phyloP scores from a whole-genome alignment of 1,140 invertebrate species.

The Piezodorus guildinii region DNA sequence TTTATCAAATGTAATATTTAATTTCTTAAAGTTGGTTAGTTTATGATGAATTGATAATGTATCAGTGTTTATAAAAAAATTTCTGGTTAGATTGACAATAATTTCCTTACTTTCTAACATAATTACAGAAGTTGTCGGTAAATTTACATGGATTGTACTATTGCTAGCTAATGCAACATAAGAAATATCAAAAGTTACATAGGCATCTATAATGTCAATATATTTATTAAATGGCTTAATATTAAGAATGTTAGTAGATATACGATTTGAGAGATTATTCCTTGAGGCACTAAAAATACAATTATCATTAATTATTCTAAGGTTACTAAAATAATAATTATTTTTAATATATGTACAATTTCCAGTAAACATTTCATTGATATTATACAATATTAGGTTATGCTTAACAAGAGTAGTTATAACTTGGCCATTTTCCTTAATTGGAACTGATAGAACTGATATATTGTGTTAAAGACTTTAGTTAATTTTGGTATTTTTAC shows the following conservation, averaged over 20 bases:
- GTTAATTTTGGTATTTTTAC: too few relatives aligned
- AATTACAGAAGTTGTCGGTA: neutral
- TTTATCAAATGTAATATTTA: too few relatives aligned
- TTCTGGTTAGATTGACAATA: too few relatives aligned
- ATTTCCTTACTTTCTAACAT: neutral
- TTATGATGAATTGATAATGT: too few relatives aligned
- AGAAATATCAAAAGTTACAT: neutral
- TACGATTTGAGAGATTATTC: neutral
- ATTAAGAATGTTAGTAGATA: neutral
- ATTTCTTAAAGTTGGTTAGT: too few relatives aligned
- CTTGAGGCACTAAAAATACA: neutral
- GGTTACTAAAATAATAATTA: conserved; percentile 12
- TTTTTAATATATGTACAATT: neutral
- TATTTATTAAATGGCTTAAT: neutral
- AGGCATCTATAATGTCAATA: neutral
- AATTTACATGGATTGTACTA: neutral
- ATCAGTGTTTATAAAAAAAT: too few relatives aligned
- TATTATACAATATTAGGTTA: too few relatives aligned
- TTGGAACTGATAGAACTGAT: too few relatives aligned
- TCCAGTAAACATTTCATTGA: too few relatives aligned
- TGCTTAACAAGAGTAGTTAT: too few relatives aligned
- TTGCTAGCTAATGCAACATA: neutral
- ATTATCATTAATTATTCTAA: neutral
- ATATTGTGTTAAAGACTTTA: too few relatives aligned
- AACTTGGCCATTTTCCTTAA: too few relatives aligned